A percentile compares a stretch with the other conserved stretches of the same genome.
phyloP scores from a whole-genome alignment of 2,888 invertebrate genomes.

The Eilema sororculum region DNA sequence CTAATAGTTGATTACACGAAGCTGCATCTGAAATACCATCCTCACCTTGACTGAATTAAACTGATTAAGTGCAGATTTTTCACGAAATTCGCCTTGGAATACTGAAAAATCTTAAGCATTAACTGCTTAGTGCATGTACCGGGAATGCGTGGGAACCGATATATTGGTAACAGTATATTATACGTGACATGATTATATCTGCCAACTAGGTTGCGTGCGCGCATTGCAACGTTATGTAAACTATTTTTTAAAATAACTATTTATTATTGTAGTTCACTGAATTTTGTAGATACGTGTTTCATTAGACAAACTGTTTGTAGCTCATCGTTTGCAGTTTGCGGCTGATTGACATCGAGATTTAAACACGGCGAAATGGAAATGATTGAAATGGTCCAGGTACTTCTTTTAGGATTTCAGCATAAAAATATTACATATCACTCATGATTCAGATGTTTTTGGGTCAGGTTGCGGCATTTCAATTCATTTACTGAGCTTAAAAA shows the following conservation, averaged over 20 bases:
- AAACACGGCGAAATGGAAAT: background rate
- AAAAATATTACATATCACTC: too few species aligned
- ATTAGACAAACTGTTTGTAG: background rate
- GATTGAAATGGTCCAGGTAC: too few species aligned
- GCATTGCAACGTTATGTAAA: conserved; percentile 36
- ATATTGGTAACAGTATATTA: conserved; percentile 51
- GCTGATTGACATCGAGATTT: background rate
- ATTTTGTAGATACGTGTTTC: background rate
- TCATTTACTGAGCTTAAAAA: too few species aligned
- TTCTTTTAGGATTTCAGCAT: too few species aligned
- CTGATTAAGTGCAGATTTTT: conserved; percentile 17
- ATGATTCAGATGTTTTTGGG: too few species aligned
- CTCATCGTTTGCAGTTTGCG: background rate
- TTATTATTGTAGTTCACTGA: conserved; percentile 12
- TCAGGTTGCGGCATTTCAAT: too few species aligned
- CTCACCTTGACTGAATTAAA: conserved; percentile 19
- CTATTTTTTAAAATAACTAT: conserved; percentile 18
- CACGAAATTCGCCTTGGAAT: conserved; percentile 10
- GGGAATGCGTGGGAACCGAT: conserved; percentile 59
- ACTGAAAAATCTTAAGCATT: conserved; percentile 10
- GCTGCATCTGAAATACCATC: background rate
- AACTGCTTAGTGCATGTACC: background rate
- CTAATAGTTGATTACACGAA: background rate
- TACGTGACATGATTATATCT: conserved; percentile 54
- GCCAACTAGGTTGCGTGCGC: conserved; percentile 70